Evolutionary conservation across 1,140 invertebrate genomes (phyloP).

Genomic region (Pinna nobilis): DNA sequence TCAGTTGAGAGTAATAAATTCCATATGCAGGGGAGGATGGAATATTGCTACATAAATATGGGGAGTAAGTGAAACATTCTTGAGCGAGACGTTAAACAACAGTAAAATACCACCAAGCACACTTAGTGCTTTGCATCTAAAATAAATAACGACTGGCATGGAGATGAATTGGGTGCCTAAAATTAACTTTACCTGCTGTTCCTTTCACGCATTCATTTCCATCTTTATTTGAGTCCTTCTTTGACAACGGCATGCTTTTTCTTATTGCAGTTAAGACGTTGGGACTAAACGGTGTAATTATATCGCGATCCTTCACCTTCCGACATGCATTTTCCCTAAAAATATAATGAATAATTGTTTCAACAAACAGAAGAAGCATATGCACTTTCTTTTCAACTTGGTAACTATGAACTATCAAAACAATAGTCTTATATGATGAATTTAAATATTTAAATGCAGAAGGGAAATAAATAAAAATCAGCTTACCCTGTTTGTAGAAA

Average conservation of each 20-base stretch:
- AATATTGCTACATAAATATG: too few species aligned
- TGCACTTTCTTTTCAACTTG: too few species aligned
- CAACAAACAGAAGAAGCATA: too few species aligned
- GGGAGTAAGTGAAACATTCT: too few species aligned
- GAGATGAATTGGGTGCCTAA: too few species aligned
- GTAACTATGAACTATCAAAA: too few species aligned
- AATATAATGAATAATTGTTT: not conserved
- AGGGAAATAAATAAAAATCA: not conserved
- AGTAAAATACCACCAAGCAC: too few species aligned
- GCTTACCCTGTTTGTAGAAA: slow-evolving; percentile 62
- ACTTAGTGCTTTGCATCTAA: too few species aligned
- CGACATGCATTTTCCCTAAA: slow-evolving; percentile 46
- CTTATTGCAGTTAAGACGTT: slow-evolving; percentile 34
- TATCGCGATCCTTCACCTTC: slow-evolving; percentile 33
- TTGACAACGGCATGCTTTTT: slow-evolving; percentile 29
- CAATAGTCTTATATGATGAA: not conserved
- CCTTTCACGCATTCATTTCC: slow-evolving; percentile 43
- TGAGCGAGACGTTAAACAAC: too few species aligned
- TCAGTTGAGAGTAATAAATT: too few species aligned
- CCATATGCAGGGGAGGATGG: too few species aligned
- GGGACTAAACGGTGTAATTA: slow-evolving; percentile 32
- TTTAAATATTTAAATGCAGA: not conserved
- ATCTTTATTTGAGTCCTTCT: slow-evolving; percentile 22
- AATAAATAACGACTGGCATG: too few species aligned
- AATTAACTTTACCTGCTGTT: slow-evolving; percentile 38